phyloP scores from a whole-genome alignment of 2,888 invertebrate genomes.

The Cabera pusaria region DNA sequence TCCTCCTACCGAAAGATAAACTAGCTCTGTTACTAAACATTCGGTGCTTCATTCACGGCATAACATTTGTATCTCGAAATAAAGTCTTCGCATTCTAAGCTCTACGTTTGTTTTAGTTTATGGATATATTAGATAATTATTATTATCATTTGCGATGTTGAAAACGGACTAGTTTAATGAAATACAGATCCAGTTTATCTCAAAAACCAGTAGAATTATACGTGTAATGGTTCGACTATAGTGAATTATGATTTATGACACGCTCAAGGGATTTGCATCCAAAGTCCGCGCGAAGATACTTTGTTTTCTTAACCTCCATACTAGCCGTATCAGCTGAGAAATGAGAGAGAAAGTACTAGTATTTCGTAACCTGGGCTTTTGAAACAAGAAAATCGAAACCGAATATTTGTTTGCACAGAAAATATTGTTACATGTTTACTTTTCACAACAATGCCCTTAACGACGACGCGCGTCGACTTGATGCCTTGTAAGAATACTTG shows the following conservation, averaged over 20 bases:
- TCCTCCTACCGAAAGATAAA: conserved; percentile 32
- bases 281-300: conserved; percentile 56
- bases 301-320: conserved; percentile 80
- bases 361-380: conserved; percentile 67
- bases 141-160: conserved; percentile 34
- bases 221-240: conserved; percentile 23
- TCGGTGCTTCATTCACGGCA: conserved; percentile 17
- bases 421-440: conserved; percentile 25
- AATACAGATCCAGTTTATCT: conserved; percentile 26
- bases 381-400: conserved; percentile 60
- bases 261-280: conserved; percentile 48
- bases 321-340: conserved; percentile 64
- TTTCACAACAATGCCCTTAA: conserved; percentile 18
- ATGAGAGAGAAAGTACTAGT: conserved; percentile 72
- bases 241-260: conserved; percentile 38
- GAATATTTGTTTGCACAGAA: conserved; percentile 46
- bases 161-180: conserved; percentile 37
- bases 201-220: conserved; percentile 30
- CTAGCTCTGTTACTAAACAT: conserved; percentile 27
- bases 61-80: conserved; percentile 11
- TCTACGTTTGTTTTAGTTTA: conserved; percentile 19
- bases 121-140: conserved; percentile 28
- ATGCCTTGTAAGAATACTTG: conserved; percentile 2
- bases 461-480: conserved; percentile 4
- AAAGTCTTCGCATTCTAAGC: conserved; percentile 22